Base-by-base conservation (phyloP, 2,113 vertebrate species). In the Heterochromis multidens region DNA sequence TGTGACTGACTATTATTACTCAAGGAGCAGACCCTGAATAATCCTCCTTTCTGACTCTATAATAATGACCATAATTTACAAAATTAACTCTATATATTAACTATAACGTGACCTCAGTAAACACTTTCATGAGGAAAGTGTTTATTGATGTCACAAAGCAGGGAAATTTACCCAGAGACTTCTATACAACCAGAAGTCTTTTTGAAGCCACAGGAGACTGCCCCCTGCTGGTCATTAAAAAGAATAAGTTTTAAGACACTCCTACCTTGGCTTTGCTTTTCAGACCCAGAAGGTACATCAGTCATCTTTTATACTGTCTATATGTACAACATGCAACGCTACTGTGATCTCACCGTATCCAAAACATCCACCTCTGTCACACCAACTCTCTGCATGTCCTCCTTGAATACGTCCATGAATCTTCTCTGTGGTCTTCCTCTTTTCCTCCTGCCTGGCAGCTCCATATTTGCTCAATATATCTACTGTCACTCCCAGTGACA, bases 31-130 rank as follows among this genome's bases (percentile, higher is more conserved):
- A 49, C 9, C 40, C 40, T 49, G 65, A 16, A 49, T 72, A 72
- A 49, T 72, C 65, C 25, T 72, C 29, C 65, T 29, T 72, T 49
- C 65, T 29, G 65, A 49, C 65, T 72, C 65, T 29, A n/a, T n/a
- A 72, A 72, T 49, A 70, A 70, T 70, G 65, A 29, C 40, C 0
- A 5, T 70, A 70, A 49, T 70, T 70, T 49, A 29, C 9, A 19
- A 70, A 49, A 70, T 70, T 19, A 70, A 49, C 23, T 49, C 46
- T 9, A 27, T 52, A 10, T 72, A 52, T 72, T 72, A 43, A 52
- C 67, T 72, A 21, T 52, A 49, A 52, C 67, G 0, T 29, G 43
- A 52, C 40, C 25, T 21, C 65, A 3, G 5, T 29, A 70, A 67
- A 70, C 37, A 19, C 65, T 27, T 70, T 70, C 14, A 70, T 46